Base-by-base conservation (phyloP, 2,888 invertebrate genomes). In the Melieria picta region DNA sequence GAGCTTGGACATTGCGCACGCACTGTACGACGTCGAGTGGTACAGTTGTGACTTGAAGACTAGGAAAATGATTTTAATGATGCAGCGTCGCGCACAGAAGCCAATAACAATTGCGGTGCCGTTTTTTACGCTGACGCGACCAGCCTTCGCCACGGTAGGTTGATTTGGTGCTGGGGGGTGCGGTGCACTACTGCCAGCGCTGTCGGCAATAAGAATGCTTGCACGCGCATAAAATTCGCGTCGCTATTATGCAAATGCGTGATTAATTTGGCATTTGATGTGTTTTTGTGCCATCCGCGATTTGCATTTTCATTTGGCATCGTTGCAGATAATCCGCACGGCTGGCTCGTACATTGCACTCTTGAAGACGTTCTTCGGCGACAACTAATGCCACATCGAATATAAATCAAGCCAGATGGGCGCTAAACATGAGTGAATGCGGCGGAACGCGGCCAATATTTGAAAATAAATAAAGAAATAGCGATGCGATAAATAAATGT, bases 1-100 rank as follows among this genome's bases (percentile, higher is more conserved):
- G 86, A 85, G 86, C 74, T 69, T 79, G 52, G 80, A 80, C 61
- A 77, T 86, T 66, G 83, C 84, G 70, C 79, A 80, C 76, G 78
- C 81, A 11, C 77, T 83, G 68, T 85, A 86, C 71, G 80, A 82
- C 77, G 78, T 80, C 75, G 84, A 83, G 74, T 85, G 85, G 86
- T 86, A 85, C 69, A 86, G 85, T 79, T 86, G 86, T 75, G 84
- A 86, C 77, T 79, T 74, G 73, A 77, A 77, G 73, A 84, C 85
- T 77, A 81, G 83, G 71, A 82, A 82, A 81, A 83, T 85, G 79
- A 80, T 85, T 79, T 80, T 86, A 79, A 82, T 85, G 81, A 83
- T 85, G 74, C 77, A 86, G 76, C 81, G 81, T 61, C 83, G 86
- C 42, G 80, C 85, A 65, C 86, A 85, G 71, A 79, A 80, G 72